phyloP scores from a whole-genome alignment of 2,797 vertebrate species.

The Glyptemys insculpta region DNA sequence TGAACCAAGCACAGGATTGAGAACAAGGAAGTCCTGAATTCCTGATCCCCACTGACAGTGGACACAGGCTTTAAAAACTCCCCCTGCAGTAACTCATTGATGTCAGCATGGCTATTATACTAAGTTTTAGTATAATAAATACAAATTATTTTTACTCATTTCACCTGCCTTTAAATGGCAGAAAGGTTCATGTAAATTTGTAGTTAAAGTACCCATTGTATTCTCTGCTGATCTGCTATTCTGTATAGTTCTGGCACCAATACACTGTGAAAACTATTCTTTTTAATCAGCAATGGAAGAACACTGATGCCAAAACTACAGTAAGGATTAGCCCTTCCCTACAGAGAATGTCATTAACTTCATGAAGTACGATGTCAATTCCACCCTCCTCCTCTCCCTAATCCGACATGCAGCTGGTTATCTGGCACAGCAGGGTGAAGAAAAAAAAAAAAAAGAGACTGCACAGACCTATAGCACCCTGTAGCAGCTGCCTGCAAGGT shows the following conservation, averaged over 20 bases:
- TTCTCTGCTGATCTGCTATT: background rate
- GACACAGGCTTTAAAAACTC: background rate
- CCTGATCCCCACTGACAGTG: background rate
- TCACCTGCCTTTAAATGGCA: background rate
- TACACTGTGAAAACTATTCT: background rate
- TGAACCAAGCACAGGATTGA: background rate
- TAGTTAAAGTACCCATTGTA: background rate
- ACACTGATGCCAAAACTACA: background rate
- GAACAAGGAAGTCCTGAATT: background rate
- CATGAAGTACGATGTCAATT: conserved; percentile 5
- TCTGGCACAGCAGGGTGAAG: background rate
- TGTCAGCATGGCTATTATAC: background rate
- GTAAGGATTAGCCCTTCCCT: background rate
- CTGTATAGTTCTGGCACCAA: background rate
- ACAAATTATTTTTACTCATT: background rate
- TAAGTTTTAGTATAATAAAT: background rate
- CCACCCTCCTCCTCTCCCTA: background rate
- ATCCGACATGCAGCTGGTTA: background rate
- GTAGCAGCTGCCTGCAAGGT: background rate
- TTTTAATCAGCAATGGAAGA: conserved; percentile 14
- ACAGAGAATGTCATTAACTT: background rate
- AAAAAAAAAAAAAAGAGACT: background rate
- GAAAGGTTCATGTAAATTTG: background rate
- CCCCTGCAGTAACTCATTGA: background rate
- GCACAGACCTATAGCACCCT: background rate